Evolutionary conservation across 1,140 invertebrate species (phyloP).

Genomic region (Lepidurus couesii): DNA sequence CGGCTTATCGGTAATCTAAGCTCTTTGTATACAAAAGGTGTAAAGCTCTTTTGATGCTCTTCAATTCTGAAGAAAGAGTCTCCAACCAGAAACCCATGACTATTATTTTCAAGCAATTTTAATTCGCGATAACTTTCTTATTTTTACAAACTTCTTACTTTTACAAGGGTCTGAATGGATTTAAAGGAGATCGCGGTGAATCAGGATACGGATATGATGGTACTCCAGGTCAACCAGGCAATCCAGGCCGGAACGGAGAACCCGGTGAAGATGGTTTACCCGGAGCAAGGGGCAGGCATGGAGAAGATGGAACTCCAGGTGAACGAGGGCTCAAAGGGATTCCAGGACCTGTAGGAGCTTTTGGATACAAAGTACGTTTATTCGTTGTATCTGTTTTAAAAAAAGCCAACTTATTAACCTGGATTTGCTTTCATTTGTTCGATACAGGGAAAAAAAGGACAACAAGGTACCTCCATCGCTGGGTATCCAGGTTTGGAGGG

Average conservation of each 20-base stretch:
- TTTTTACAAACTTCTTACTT: neutral
- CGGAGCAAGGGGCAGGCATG: constrained; percentile 23
- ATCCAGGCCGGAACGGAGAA: neutral
- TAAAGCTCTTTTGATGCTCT: too few relatives aligned
- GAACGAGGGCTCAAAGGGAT: constrained; percentile 36
- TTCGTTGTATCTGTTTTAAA: too few relatives aligned
- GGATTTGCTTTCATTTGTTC: neutral
- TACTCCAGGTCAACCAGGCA: neutral
- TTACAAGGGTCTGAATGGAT: constrained; percentile 29
- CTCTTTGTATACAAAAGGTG: too few relatives aligned
- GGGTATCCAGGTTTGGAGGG: constrained; percentile 40
- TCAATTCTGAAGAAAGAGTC: too few relatives aligned
- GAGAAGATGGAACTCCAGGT: constrained; percentile 37
- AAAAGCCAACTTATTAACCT: neutral
- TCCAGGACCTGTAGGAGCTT: constrained; percentile 32
- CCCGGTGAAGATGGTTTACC: neutral
- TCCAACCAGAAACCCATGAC: too few relatives aligned
- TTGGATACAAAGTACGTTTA: neutral
- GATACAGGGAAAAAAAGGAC: constrained; percentile 35
- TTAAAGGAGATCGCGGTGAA: constrained; percentile 37
- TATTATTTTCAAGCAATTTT: too few relatives aligned
- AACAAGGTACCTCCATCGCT: constrained; percentile 34
- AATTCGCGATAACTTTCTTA: neutral
- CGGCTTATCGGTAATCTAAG: constrained; percentile 30
- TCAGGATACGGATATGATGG: constrained; percentile 23